Percentiles rank a stretch among this genome's conserved stretches.
phyloP scores from a whole-genome alignment of 2,113 vertebrate genomes.

The Dermatemys mawii region DNA sequence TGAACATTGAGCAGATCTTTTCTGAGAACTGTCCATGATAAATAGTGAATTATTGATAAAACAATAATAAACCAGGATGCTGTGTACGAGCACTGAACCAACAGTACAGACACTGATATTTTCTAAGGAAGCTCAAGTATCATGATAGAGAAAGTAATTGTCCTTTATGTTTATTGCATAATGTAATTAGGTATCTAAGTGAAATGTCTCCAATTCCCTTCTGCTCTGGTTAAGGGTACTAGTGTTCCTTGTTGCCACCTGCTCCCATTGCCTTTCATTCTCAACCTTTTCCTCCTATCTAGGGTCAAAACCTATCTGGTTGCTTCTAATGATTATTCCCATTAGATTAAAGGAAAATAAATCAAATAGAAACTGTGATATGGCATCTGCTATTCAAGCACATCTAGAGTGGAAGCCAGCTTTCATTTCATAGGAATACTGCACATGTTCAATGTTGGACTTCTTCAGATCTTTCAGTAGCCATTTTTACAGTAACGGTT shows the following conservation, averaged over 20 bases:
- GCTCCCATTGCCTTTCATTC: background rate
- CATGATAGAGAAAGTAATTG: background rate
- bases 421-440: background rate
- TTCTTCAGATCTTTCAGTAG: background rate
- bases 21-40: background rate
- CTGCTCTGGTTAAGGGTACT: background rate
- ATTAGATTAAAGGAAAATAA: background rate
- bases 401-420: background rate
- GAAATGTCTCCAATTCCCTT: background rate
- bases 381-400: background rate
- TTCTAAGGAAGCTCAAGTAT: background rate
- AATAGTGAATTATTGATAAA: background rate
- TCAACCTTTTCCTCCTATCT: background rate
- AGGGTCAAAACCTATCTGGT: background rate
- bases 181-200: background rate
- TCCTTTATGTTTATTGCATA: background rate
- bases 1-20: background rate
- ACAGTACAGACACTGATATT: background rate
- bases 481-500: background rate
- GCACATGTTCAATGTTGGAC: background rate
- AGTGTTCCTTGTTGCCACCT: background rate
- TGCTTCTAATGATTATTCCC: background rate
- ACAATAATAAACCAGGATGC: background rate
- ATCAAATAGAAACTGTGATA: background rate
- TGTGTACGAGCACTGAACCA: background rate